Percentiles rank a stretch among this genome's conserved stretches.
These are phyloP conservation scores for Nothoprocta perdicaria DNA, from an alignment of 2,113 vertebrate genomes.

Conservation along the genomic window DNA sequence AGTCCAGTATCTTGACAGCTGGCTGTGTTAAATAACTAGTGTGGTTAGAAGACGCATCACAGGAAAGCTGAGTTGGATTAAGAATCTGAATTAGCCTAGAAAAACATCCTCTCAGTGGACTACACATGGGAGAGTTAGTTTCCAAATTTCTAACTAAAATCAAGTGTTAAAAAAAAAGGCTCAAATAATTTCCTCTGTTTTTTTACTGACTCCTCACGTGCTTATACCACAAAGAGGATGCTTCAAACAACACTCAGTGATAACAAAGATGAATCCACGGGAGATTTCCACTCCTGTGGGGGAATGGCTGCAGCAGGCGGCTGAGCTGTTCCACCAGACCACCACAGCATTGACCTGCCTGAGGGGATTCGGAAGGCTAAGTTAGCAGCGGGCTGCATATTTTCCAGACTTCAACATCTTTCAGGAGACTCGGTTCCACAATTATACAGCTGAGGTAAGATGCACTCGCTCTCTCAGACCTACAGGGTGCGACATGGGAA, in stretches of 20 bases:
- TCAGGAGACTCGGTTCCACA: not conserved
- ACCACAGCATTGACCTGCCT: not conserved
- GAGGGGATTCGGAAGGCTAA: not conserved
- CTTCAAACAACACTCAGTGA: not conserved
- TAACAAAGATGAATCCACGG: not conserved
- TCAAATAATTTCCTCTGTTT: not conserved
- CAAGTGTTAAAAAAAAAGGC: not conserved
- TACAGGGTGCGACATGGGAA: accelerated
- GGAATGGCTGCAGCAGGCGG: not conserved
- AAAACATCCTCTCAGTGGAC: not conserved
- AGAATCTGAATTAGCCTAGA: not conserved
- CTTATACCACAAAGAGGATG: not conserved
- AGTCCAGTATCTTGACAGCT: not conserved
- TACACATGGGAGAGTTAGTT: accelerated
- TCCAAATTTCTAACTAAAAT: not conserved
- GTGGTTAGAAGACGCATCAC: not conserved
- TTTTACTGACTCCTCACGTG: not conserved
- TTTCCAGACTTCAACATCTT: not conserved
- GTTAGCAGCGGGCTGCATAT: not conserved
- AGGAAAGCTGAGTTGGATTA: not conserved
- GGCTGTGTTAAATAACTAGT: not conserved
- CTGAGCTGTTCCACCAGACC: not conserved
- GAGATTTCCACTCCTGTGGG: not conserved
- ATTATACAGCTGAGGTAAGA: not conserved
- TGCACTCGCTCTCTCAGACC: not conserved